phyloP scores from a whole-genome alignment of 2,888 invertebrate genomes.

The Troides oblongomaculatus region DNA sequence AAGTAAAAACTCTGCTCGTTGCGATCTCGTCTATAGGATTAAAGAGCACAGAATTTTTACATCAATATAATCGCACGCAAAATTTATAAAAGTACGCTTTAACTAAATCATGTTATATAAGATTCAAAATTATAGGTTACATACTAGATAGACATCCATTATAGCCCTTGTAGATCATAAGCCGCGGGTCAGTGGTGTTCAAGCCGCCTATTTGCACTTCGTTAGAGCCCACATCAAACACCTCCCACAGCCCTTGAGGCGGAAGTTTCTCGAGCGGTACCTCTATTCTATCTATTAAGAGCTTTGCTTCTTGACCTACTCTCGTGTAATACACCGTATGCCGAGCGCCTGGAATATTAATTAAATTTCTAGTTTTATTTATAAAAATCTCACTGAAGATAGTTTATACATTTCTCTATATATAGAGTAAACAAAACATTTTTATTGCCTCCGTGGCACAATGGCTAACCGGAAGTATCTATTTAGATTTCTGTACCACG shows the following conservation, averaged over 20 bases:
- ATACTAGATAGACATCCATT: conserved; percentile 94
- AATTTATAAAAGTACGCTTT: neutral
- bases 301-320: conserved; percentile 84
- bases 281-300: conserved; percentile 87
- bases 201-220: conserved; percentile 93
- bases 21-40: too few relatives aligned
- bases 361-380: conserved; percentile 2
- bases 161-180: conserved; percentile 91
- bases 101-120: neutral
- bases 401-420: neutral
- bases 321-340: conserved; percentile 87
- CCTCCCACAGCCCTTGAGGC: conserved; percentile 84
- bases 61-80: neutral
- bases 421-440: too few relatives aligned
- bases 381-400: neutral
- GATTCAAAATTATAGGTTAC: conserved; percentile 46
- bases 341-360: conserved; percentile 79
- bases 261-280: conserved; percentile 85
- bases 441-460: too few relatives aligned
- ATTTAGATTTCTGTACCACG: too few relatives aligned
- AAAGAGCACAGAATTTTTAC: neutral
- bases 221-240: conserved; percentile 84
- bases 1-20: too few relatives aligned
- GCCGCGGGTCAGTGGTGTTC: conserved; percentile 89
- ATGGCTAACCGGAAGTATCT: too few relatives aligned